A percentile compares a stretch with the other conserved stretches of the same genome.
Conservation (phyloP, 2,797 vertebrate genomes). For the Tokudaia muenninki region DNA sequence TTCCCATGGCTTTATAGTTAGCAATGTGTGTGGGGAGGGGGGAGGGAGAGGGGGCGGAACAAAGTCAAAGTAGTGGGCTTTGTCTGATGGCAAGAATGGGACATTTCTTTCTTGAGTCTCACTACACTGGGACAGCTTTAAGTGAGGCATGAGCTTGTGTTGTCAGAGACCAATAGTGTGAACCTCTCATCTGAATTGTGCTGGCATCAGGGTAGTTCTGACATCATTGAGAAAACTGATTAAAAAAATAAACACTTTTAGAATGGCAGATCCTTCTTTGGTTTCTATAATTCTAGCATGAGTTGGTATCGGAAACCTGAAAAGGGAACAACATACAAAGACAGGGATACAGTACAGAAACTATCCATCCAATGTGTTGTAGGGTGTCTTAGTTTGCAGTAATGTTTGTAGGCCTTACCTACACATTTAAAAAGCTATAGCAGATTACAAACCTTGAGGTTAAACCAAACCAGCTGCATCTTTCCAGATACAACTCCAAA, state of each 20-base stretch:
- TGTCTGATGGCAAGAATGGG: background rate
- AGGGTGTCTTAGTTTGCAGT: background rate
- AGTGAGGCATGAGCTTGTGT: background rate
- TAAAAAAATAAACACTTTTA: constrained; percentile 29
- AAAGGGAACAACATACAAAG: constrained; percentile 39
- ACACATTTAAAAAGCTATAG: background rate
- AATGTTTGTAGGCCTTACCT: background rate
- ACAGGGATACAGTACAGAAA: background rate
- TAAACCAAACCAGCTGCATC: background rate
- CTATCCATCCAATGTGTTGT: background rate
- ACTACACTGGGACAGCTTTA: background rate
- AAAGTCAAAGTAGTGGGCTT: background rate
- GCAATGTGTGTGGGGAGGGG: background rate
- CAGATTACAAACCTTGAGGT: background rate
- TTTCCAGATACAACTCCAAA: background rate
- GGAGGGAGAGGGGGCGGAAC: background rate
- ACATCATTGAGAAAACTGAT: background rate
- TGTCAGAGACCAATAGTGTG: background rate
- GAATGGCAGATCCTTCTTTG: constrained; percentile 15
- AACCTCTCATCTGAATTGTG: background rate
- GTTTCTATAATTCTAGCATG: constrained; percentile 31
- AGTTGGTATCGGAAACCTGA: background rate
- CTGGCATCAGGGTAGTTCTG: background rate
- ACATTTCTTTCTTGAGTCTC: constrained; percentile 46
- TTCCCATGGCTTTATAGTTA: background rate